A percentile compares a stretch with the other conserved stretches of the same genome.
Evolutionary conservation across 2,113 vertebrate species (phyloP).

Genomic region (Corydoras maculifer): DNA sequence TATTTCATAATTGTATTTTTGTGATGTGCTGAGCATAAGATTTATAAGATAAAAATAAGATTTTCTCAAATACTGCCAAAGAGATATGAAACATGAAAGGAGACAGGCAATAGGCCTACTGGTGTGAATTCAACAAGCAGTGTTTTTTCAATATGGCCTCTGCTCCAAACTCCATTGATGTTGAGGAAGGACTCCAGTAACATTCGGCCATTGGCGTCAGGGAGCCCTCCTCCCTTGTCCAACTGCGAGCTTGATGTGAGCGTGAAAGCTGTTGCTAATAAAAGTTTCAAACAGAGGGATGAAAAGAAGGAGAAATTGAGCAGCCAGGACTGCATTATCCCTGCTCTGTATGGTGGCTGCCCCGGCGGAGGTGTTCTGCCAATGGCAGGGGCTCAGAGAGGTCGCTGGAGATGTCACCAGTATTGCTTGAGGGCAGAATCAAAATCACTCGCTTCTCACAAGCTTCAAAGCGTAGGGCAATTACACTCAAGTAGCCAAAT

Average conservation of each 20-base stretch:
- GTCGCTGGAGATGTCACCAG: slow-evolving; percentile 54
- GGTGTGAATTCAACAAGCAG: slow-evolving; percentile 41
- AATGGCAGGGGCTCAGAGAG: slow-evolving; percentile 38
- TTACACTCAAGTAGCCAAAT: slow-evolving; percentile 60
- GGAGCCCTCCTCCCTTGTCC: slow-evolving; percentile 43
- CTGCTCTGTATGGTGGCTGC: slow-evolving; percentile 48
- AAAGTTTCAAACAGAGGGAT: slow-evolving; percentile 61
- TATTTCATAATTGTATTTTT: neutral
- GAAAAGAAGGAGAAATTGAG: slow-evolving; percentile 58
- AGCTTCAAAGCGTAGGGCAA: slow-evolving; percentile 64
- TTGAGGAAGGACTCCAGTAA: slow-evolving; percentile 41
- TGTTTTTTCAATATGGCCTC: slow-evolving; percentile 42
- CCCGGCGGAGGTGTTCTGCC: slow-evolving; percentile 41
- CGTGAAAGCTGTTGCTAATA: slow-evolving; percentile 64
- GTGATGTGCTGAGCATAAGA: neutral
- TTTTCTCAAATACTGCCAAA: slow-evolving; percentile 30
- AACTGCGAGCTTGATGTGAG: slow-evolving; percentile 52
- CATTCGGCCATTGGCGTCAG: slow-evolving; percentile 39
- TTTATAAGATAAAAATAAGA: neutral
- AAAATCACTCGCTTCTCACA: slow-evolving; percentile 60
- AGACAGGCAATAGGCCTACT: slow-evolving; percentile 34
- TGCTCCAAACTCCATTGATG: slow-evolving; percentile 36
- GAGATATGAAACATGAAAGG: slow-evolving; percentile 38
- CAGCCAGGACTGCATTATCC: slow-evolving; percentile 57
- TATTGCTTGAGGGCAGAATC: slow-evolving; percentile 51